A percentile compares a stretch with the other conserved stretches of the same genome.
Evolutionary conservation across 1,140 invertebrate genomes (phyloP).

Genomic region (Steinernema khuongi): DNA sequence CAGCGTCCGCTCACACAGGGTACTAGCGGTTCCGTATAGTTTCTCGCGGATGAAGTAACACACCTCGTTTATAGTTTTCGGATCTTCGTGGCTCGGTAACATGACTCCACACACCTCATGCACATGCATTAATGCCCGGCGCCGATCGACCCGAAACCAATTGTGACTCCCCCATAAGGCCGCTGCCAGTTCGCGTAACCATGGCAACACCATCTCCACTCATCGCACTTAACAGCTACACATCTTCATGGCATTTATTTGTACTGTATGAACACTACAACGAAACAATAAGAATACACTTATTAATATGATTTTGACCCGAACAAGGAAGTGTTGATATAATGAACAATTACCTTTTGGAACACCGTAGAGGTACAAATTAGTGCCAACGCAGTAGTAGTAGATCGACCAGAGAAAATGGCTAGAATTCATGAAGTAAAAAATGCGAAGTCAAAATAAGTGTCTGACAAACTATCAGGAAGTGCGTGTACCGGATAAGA

Average conservation of each 20-base stretch:
- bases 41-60: background rate
- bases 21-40: background rate
- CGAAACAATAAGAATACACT: no score
- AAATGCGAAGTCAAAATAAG: background rate
- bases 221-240: background rate
- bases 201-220: background rate
- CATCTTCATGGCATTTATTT: background rate
- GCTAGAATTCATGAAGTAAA: background rate
- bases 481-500: no score
- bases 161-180: background rate
- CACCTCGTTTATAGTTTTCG: background rate
- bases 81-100: background rate
- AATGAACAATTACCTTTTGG: background rate
- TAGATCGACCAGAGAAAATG: background rate
- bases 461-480: background rate
- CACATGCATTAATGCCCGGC: background rate
- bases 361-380: background rate
- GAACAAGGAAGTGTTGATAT: background rate
- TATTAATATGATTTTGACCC: no score
- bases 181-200: background rate
- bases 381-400: background rate
- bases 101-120: constrained; percentile 5
- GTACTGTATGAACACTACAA: no score
- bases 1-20: background rate
- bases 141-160: background rate